These are phyloP conservation scores for Mirza zaza DNA, from an alignment of 2,113 vertebrate species.

Conservation along the genomic window DNA sequence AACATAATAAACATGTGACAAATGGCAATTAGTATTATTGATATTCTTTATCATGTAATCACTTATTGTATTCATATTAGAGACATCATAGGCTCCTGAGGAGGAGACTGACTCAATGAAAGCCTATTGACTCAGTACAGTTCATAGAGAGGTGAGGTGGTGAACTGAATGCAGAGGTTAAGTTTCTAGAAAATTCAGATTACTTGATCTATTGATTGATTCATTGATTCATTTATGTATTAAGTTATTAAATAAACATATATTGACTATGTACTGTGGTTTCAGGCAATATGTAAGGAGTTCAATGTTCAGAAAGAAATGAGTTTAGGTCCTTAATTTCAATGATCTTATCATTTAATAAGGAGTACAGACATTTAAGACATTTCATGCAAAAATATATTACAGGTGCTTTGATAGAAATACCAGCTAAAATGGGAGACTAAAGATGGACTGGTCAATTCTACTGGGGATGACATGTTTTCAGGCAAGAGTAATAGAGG, in stretches of 20 bases:
- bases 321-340: background rate
- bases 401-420: background rate
- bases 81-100: background rate
- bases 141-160: background rate
- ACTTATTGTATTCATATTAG: background rate
- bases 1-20: background rate
- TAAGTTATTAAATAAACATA: background rate
- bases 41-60: background rate
- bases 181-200: slow-evolving; percentile 37
- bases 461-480: background rate
- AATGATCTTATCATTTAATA: slow-evolving; percentile 3
- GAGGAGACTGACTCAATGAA: background rate
- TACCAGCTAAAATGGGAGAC: background rate
- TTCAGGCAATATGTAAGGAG: background rate
- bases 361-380: background rate
- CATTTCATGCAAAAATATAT: background rate
- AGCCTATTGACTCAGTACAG: background rate
- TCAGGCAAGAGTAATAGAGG: background rate
- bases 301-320: slow-evolving; percentile 15
- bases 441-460: background rate
- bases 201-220: slow-evolving; percentile 18
- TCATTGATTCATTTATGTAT: background rate
- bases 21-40: background rate
- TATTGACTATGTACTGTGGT: background rate
- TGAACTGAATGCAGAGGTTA: background rate